A percentile compares a stretch with the other conserved stretches of the same genome.
These are phyloP conservation scores for Aplodontia rufa DNA, from an alignment of 2,113 vertebrate species.

Conservation along the genomic window DNA sequence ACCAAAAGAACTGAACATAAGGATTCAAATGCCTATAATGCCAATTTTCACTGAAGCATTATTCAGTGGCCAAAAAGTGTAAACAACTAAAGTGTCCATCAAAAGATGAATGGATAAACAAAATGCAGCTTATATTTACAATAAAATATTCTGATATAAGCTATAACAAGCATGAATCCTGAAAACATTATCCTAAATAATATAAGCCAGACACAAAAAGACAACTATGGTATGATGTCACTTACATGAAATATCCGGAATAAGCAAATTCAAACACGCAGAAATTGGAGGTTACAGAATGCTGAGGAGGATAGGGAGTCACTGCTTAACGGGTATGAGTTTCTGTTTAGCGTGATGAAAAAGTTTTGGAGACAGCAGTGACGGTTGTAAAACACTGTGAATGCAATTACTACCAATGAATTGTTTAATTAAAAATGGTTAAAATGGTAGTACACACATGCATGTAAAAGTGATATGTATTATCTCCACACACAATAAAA, in stretches of 20 bases:
- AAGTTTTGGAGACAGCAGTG: conserved; percentile 3
- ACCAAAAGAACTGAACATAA: conserved; percentile 2
- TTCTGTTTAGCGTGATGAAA: not conserved
- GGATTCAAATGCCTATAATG: not conserved
- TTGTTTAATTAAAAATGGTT: conserved; percentile 15
- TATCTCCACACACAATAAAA: not conserved
- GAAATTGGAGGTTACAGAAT: not conserved
- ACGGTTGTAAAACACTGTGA: not conserved
- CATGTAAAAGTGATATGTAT: too few species aligned
- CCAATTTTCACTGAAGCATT: not conserved
- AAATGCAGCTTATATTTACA: not conserved
- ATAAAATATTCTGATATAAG: not conserved
- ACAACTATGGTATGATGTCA: not conserved
- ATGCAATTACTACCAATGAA: not conserved
- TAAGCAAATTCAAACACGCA: conserved; percentile 16
- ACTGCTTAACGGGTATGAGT: too few species aligned
- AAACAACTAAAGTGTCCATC: not conserved
- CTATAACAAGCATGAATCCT: not conserved
- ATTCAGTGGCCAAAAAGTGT: not conserved
- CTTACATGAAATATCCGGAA: not conserved
- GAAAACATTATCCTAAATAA: conserved; percentile 29
- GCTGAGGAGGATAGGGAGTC: too few species aligned
- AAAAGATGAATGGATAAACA: not conserved
- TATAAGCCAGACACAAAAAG: not conserved
- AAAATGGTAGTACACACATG: too few species aligned